A percentile compares a stretch with the other conserved stretches of the same genome.
phyloP scores from a whole-genome alignment of 1,140 invertebrate genomes.

The Bombus superbus region DNA sequence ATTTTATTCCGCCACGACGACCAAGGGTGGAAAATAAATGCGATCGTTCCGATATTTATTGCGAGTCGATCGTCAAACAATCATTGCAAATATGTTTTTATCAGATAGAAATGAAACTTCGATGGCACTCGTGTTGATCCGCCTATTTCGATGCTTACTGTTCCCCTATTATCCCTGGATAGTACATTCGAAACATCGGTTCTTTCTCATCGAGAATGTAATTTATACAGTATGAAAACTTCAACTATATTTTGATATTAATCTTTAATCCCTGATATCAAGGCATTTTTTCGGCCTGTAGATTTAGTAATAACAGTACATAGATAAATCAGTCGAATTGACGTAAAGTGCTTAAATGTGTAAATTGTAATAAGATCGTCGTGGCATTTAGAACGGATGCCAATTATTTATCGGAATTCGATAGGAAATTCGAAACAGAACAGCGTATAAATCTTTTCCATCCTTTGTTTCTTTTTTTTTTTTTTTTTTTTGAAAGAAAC shows the following conservation, averaged over 20 bases:
- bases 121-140: slow-evolving; percentile 2
- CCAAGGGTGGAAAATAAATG: slow-evolving; percentile 16
- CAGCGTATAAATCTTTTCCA: neutral
- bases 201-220: neutral
- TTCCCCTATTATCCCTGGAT: too few relatives aligned
- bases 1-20: neutral
- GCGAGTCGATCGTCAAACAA: slow-evolving; percentile 27
- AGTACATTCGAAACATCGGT: neutral
- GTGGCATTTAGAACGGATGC: neutral
- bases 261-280: neutral
- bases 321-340: neutral
- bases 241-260: neutral
- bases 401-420: neutral
- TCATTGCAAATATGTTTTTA: slow-evolving; percentile 23
- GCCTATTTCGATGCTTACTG: neutral
- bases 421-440: neutral
- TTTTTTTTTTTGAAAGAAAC: neutral
- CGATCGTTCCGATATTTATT: slow-evolving; percentile 17
- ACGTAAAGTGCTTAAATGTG: neutral
- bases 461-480: neutral
- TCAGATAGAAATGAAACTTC: slow-evolving; percentile 17
- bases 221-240: neutral
- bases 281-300: neutral
- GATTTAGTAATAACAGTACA: neutral
- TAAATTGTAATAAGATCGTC: neutral